Evolutionary conservation across 2,888 invertebrate species (phyloP).

Genomic region (Trissolcus brochymenae): DNA sequence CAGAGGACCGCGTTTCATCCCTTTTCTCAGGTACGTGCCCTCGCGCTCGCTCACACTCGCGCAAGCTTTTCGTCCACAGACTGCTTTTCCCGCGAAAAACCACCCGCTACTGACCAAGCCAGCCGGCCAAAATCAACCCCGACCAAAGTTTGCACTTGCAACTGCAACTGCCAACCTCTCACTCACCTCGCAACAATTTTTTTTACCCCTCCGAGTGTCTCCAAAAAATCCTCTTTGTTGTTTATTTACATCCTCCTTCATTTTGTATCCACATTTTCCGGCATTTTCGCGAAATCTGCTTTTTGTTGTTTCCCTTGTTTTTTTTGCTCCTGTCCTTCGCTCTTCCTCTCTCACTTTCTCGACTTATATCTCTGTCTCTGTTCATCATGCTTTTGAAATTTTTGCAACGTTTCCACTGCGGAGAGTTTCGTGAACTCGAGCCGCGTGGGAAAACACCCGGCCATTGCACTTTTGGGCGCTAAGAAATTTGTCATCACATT

Average conservation of each 20-base stretch:
- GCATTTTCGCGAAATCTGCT: too few relatives aligned
- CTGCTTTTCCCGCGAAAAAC: not conserved
- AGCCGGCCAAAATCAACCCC: not conserved
- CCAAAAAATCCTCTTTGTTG: not conserved
- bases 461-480: constrained; percentile 2
- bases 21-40: constrained; percentile 47
- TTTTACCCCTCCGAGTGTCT: not conserved
- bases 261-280: not conserved
- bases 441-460: constrained; percentile 2
- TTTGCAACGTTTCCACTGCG: too few relatives aligned
- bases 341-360: too few relatives aligned
- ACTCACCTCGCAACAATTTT: not conserved
- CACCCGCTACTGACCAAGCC: not conserved
- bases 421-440: too few relatives aligned
- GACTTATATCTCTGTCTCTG: too few relatives aligned
- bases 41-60: not conserved
- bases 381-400: too few relatives aligned
- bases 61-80: constrained; percentile 3
- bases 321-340: too few relatives aligned
- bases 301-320: not conserved
- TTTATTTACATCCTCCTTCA: not conserved
- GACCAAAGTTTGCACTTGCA: not conserved
- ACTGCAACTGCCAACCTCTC: not conserved
- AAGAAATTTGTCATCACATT: not conserved
- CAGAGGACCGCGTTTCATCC: constrained; percentile 62